Percentiles rank a stretch among this genome's conserved stretches.
Conservation (phyloP, 2,797 vertebrate genomes). For the Coregonus ussuriensis region DNA sequence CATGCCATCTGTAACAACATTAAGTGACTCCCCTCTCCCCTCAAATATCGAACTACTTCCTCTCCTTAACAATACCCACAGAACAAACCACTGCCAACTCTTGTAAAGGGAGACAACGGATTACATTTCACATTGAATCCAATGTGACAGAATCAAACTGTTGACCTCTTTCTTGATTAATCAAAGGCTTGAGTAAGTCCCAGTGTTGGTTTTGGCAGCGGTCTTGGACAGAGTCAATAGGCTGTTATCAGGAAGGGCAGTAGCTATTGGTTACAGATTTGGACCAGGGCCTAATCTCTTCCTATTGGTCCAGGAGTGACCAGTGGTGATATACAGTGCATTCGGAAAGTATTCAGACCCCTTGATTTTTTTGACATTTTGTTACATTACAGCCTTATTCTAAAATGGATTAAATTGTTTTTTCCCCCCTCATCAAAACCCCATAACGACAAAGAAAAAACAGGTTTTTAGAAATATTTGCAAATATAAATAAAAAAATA, state of each 20-base stretch:
- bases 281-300: background rate
- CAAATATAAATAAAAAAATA: too few relatives aligned
- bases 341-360: too few relatives aligned
- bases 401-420: too few relatives aligned
- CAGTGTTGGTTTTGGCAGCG: background rate
- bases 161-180: background rate
- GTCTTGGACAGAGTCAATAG: background rate
- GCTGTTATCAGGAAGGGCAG: background rate
- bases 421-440: too few relatives aligned
- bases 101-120: background rate
- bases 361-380: too few relatives aligned
- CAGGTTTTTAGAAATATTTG: too few relatives aligned
- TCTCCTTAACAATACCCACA: background rate
- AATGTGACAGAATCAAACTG: background rate
- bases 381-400: too few relatives aligned
- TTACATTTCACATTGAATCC: background rate
- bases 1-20: conserved; percentile 4
- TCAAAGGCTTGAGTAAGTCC: background rate
- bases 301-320: background rate
- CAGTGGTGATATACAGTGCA: background rate
- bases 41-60: background rate
- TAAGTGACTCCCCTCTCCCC: background rate
- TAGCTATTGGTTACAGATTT: background rate
- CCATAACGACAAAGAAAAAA: too few relatives aligned
- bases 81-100: background rate